These are phyloP conservation scores for Uloborus diversus DNA, from an alignment of 1,140 invertebrate genomes.

Conservation along the genomic window DNA sequence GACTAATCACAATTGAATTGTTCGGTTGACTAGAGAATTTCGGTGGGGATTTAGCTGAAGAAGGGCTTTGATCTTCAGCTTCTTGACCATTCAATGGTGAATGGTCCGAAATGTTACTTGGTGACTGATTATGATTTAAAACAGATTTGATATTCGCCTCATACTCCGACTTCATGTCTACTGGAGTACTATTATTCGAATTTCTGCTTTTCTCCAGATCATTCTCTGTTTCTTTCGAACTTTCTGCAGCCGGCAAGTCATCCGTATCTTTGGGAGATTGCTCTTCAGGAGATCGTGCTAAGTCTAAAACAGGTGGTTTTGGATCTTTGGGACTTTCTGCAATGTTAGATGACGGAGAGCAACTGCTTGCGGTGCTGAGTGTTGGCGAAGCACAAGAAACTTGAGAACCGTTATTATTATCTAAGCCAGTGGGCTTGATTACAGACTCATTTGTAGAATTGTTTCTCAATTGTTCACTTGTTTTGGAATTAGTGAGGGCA, in stretches of 20 bases:
- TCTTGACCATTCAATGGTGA: too few relatives aligned
- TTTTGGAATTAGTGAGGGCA: not conserved
- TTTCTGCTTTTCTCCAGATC: slow-evolving; percentile 2
- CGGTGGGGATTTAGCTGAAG: not conserved
- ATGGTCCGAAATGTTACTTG: not conserved
- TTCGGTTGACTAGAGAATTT: slow-evolving; percentile 26
- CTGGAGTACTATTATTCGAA: not conserved
- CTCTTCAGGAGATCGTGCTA: not conserved
- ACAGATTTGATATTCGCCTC: not conserved
- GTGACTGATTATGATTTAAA: not conserved
- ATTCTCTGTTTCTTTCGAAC: not conserved
- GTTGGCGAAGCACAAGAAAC: not conserved
- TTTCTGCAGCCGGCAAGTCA: not conserved
- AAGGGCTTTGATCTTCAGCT: not conserved
- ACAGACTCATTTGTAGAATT: not conserved
- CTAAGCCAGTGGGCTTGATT: slow-evolving; percentile 14
- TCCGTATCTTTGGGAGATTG: not conserved
- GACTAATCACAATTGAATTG: not conserved
- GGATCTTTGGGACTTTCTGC: slow-evolving; percentile 15
- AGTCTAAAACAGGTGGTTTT: slow-evolving; percentile 5
- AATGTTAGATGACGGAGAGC: slow-evolving; percentile 32
- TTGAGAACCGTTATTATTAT: not conserved
- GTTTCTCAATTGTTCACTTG: not conserved
- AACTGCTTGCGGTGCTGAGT: slow-evolving; percentile 6
- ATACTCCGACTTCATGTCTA: slow-evolving; percentile 1